phyloP scores from a whole-genome alignment of 2,113 vertebrate genomes.

The Pandion haliaetus region DNA sequence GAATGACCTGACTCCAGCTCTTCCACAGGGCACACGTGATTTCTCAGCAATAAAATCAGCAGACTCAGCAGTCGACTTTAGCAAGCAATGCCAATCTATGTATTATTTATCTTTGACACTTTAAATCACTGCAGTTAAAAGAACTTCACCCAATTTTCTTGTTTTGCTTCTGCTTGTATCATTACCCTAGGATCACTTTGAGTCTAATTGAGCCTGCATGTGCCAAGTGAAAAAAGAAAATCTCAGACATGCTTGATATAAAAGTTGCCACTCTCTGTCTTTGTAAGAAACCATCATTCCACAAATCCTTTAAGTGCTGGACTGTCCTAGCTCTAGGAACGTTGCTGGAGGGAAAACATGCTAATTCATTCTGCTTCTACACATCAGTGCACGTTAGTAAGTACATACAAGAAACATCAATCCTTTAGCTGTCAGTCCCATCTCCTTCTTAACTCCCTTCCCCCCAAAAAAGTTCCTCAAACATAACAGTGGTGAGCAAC shows the following conservation, averaged over 20 bases:
- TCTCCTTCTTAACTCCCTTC: not conserved
- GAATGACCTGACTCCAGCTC: not conserved
- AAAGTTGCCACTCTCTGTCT: not conserved
- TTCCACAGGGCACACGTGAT: not conserved
- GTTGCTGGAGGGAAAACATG: not conserved
- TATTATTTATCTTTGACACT: constrained; percentile 56
- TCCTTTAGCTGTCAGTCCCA: not conserved
- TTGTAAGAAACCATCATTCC: not conserved
- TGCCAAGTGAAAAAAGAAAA: constrained; percentile 1
- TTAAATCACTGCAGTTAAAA: constrained; percentile 1
- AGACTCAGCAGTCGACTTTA: not conserved
- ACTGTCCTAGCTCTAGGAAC: not conserved
- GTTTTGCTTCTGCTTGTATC: not conserved
- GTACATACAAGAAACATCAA: not conserved
- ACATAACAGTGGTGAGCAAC: not conserved
- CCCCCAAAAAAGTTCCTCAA: not conserved
- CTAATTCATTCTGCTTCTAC: not conserved
- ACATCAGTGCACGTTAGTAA: not conserved
- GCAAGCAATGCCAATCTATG: not conserved
- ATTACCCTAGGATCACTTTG: not conserved
- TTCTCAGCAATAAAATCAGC: not conserved
- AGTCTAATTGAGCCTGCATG: not conserved
- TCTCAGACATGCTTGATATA: not conserved
- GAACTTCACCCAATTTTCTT: constrained; percentile 27
- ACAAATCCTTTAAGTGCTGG: not conserved